These are phyloP conservation scores for Lamellibrachia columna DNA, from an alignment of 2,888 invertebrate species.

Conservation along the genomic window DNA sequence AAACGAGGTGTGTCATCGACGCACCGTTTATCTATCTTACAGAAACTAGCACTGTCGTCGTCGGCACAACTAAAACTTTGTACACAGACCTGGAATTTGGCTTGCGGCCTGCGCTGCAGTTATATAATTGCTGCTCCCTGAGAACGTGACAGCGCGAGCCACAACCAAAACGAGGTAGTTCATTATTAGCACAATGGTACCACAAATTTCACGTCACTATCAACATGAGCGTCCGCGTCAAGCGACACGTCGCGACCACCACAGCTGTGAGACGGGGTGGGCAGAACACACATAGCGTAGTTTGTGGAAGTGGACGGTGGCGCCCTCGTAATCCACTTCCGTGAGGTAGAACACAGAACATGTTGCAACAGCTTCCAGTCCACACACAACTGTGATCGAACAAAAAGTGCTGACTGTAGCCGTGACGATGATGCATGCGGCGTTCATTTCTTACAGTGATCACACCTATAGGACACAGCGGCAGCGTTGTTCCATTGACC, in stretches of 20 bases:
- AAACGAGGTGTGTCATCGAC: not conserved
- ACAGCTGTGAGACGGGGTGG: not conserved
- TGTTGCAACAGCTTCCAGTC: not conserved
- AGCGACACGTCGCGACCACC: not conserved
- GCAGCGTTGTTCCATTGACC: not conserved
- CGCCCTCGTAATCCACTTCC: not conserved
- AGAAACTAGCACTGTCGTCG: not conserved
- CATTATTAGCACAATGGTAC: conserved; percentile 16
- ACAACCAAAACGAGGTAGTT: conserved; percentile 16
- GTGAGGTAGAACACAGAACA: not conserved
- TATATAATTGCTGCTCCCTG: conserved; percentile 6
- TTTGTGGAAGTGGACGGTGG: not conserved
- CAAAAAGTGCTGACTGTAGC: not conserved
- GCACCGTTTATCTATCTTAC: not conserved
- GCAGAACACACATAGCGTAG: not conserved
- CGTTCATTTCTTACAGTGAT: not conserved
- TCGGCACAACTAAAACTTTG: not conserved
- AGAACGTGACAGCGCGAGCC: conserved; percentile 16
- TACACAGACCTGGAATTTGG: not conserved
- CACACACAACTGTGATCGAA: conserved; percentile 3
- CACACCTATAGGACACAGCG: not conserved
- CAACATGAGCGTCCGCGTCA: not conserved
- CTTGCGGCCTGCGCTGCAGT: conserved; percentile 16
- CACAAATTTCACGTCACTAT: conserved; percentile 16
- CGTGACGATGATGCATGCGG: not conserved